Evolutionary conservation across 1,140 invertebrate genomes (phyloP), one percentile per base, ranked within the genome.

Genomic region (Rhynchophorus ferrugineus): DNA sequence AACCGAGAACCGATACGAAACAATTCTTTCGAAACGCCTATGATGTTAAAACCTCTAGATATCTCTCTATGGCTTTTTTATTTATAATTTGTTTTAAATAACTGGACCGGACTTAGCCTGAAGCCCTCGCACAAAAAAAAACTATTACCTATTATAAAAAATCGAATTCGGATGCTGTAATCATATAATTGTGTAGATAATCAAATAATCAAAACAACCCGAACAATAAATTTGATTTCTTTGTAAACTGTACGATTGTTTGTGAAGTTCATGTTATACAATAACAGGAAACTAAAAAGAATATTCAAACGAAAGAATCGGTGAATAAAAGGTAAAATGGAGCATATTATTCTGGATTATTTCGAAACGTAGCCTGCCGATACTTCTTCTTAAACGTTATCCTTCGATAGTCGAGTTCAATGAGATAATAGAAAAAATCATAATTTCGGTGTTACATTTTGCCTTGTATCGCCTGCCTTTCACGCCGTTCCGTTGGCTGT

Each of bases 141-240:
- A 7, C 35, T 49, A 22, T 22, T 50, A 43, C 41, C 16, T 24
- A 52, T 36, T 52, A 44, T 49, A 50, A 38, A 44, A n/a, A 64
- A 64, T 64, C 60, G 61, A 66, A 63, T 63, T 61, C 61, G 61
- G 61, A 63, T 59, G 62, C 62, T 66, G 45, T 52, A 62, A 64
- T 69, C 65, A 69, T 68, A 61, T 67, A 66, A 67, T 63, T 68
- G 66, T 69, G 66, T 69, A 69, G 64, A 68, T 69, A 68, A 65
- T 66, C 65, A 67, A 47, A 67, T 68, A 68, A 68, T 69, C 61
- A 68, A 69, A 66, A 67, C 46, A 58, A 54, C 44, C 52, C 53
- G 55, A 57, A 57, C 59, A 64, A 61, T 61, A 54, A 50, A 47
- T 47, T 37, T 45, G 58, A 55, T 62, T 61, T 56, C 43, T 47